Conservation (phyloP, 2,888 invertebrate genomes). For the Odontothrips loti region DNA sequence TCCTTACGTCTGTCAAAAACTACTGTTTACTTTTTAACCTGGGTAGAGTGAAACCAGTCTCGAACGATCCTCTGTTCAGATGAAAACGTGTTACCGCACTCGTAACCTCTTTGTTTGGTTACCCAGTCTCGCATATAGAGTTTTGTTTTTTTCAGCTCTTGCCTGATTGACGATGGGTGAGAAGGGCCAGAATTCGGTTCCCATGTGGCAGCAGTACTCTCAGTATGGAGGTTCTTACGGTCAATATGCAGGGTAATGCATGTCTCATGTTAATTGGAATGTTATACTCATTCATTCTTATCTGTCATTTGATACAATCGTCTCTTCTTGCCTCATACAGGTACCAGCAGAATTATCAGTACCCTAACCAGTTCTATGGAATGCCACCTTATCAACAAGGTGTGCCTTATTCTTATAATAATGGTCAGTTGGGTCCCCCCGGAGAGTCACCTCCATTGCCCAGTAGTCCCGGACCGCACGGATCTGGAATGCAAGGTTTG, state of each 20-base stretch:
- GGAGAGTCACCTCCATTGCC: background rate
- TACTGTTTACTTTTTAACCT: background rate
- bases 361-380: background rate
- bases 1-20: background rate
- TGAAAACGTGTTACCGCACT: background rate
- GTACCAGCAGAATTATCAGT: background rate
- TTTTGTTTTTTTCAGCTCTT: background rate
- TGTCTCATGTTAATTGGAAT: background rate
- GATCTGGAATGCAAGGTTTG: background rate
- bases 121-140: background rate
- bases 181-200: background rate
- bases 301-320: background rate
- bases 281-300: background rate
- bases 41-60: background rate
- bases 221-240: background rate
- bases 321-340: background rate
- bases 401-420: background rate
- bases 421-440: background rate
- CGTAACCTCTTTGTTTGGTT: background rate
- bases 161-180: background rate
- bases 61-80: background rate
- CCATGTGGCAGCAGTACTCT: constrained; percentile 8
- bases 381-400: background rate
- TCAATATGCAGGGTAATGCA: background rate
- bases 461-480: background rate